Conservation (phyloP, 2,113 vertebrate species). For the Azemiops feae region DNA sequence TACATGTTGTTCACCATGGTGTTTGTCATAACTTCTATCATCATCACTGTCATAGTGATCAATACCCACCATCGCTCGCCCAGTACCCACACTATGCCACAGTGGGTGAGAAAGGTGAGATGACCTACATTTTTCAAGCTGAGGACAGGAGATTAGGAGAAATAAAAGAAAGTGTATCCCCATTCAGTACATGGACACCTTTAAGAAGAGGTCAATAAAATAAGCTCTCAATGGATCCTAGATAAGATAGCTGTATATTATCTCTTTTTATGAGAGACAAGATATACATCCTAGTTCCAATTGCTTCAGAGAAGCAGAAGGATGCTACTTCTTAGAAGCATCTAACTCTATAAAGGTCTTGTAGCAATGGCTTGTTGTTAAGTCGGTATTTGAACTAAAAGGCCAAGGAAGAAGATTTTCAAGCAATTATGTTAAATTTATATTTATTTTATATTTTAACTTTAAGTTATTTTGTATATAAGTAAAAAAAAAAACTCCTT, state of each 20-base stretch:
- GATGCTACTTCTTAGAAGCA: background rate
- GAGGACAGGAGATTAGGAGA: background rate
- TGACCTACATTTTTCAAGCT: background rate
- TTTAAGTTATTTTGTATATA: background rate
- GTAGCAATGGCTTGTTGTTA: background rate
- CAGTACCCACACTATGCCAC: slow-evolving; percentile 93
- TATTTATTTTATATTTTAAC: background rate
- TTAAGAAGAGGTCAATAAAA: background rate
- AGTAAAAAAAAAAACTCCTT: background rate
- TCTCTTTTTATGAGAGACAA: background rate
- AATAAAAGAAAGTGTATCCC: background rate
- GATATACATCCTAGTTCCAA: background rate
- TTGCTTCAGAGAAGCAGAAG: background rate
- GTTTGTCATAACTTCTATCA: slow-evolving; percentile 93
- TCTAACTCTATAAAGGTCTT: background rate
- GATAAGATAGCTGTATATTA: background rate
- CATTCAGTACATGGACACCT: background rate
- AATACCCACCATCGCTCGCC: slow-evolving; percentile 97
- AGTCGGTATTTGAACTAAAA: background rate
- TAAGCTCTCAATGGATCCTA: background rate
- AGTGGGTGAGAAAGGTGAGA: slow-evolving; percentile 93
- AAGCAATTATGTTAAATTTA: background rate
- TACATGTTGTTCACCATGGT: slow-evolving; percentile 99
- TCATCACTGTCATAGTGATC: slow-evolving; percentile 96
- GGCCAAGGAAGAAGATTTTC: background rate